A percentile compares a stretch with the other conserved stretches of the same genome.
phyloP scores from a whole-genome alignment of 1,140 invertebrate species.

The Cotesia typhae region DNA sequence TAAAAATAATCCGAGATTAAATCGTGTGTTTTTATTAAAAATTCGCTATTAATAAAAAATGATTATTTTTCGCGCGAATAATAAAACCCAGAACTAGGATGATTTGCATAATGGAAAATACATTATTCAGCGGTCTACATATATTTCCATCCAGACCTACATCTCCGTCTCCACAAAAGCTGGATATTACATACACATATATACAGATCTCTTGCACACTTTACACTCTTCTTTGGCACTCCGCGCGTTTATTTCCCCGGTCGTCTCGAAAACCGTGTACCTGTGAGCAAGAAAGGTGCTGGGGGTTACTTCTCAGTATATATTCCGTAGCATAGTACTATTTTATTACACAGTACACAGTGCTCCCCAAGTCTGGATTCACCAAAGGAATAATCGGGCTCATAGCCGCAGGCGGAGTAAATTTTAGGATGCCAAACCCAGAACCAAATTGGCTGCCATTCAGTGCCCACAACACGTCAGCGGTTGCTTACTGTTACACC shows the following conservation, averaged over 20 bases:
- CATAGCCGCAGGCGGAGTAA: not conserved
- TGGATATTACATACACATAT: too few relatives aligned
- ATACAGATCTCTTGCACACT: too few relatives aligned
- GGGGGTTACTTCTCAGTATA: slow-evolving; percentile 8
- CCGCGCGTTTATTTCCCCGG: not conserved
- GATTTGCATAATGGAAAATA: slow-evolving; percentile 32
- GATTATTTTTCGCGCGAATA: slow-evolving; percentile 13
- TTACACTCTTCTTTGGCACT: too few relatives aligned
- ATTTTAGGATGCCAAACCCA: not conserved
- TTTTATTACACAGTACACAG: too few relatives aligned
- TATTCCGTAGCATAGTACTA: too few relatives aligned
- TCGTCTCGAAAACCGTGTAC: not conserved
- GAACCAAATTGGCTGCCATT: slow-evolving; percentile 20
- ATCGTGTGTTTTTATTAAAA: not conserved
- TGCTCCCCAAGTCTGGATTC: not conserved
- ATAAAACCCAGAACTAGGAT: slow-evolving; percentile 15
- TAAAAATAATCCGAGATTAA: too few relatives aligned
- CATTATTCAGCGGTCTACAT: slow-evolving; percentile 22
- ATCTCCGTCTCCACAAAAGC: too few relatives aligned
- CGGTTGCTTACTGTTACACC: not conserved
- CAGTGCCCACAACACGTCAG: slow-evolving; percentile 17
- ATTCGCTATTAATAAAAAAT: slow-evolving; percentile 18
- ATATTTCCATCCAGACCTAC: too few relatives aligned
- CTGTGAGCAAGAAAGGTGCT: too few relatives aligned
- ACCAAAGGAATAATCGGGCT: slow-evolving; percentile 18